Evolutionary conservation across 2,113 vertebrate genomes (phyloP), one percentile per base, ranked within the genome.

Genomic region (Ceyx margarethae): DNA sequence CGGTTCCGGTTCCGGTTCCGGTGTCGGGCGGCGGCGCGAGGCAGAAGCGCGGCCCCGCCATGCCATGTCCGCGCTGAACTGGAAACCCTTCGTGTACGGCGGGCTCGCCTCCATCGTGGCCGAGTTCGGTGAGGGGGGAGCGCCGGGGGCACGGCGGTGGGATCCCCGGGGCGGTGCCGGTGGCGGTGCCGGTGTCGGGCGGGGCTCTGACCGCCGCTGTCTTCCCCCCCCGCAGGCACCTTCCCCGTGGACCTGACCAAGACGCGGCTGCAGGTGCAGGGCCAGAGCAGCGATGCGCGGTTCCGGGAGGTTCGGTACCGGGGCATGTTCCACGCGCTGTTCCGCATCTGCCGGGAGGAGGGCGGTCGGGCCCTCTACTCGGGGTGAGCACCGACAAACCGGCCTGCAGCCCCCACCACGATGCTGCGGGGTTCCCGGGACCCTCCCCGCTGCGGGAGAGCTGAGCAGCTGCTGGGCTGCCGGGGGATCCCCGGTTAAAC

Each of bases 61-160:
- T 93, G 98, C 98, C 92, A 99, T 99, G 99, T 95, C 97, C 96
- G 98, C 94, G 95, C 95, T 99, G 88, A 99, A 98, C 97, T 99
- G 99, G 99, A 99, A 99, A 96, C 99, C 99, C 73, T 99, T 99
- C 96, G 98, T 99, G 83, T 99, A 99, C 91, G 99, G 99, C 92
- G 99, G 99, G 92, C 98, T 99, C 98, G 98, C 98, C 97, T 99
- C 99, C 92, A 98, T 99, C 91, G 98, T 99, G 97, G 99, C 99
- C 94, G 99, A 99, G 97, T 99, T 99, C 95, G 98, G 99, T 99
- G 97, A 98, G 97, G 62, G 8, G 43, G 20, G 5, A 48, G 33
- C 33, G 76, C 48, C 5, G 48, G 22, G 48, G 21, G 48, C 22
- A 6, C 5, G 28, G 6, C 22, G 15, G 33, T 33, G 13, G 29